phyloP scores from a whole-genome alignment of 2,888 invertebrate genomes.

The Lasioglossum vierecki region DNA sequence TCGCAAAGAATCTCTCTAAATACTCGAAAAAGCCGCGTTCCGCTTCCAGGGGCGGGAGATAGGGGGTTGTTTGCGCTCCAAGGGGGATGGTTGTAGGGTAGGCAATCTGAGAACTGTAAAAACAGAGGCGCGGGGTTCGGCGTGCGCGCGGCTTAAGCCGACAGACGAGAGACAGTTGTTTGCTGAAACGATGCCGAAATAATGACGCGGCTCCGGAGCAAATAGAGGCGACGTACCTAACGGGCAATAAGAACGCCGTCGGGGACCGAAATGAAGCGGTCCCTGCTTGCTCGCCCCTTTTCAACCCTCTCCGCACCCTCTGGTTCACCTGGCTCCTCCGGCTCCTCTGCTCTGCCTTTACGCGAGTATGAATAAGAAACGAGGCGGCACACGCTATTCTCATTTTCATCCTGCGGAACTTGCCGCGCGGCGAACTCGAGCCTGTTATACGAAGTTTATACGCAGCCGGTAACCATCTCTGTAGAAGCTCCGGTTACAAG shows the following conservation, averaged over 20 bases:
- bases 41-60: neutral
- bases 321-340: neutral
- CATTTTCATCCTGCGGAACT: constrained; percentile 62
- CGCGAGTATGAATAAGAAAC: constrained; percentile 67
- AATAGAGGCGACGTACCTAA: constrained; percentile 44
- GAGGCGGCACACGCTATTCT: constrained; percentile 61
- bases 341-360: constrained; percentile 25
- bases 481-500: constrained; percentile 58
- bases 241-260: constrained; percentile 52
- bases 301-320: neutral
- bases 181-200: constrained; percentile 47
- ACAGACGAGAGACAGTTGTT: constrained; percentile 52
- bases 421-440: constrained; percentile 55
- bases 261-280: constrained; percentile 51
- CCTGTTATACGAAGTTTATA: constrained; percentile 65
- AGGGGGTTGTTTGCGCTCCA: neutral
- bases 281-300: neutral
- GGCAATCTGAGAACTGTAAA: constrained; percentile 35
- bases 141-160: constrained; percentile 9
- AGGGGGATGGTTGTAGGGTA: neutral
- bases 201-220: constrained; percentile 37
- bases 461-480: constrained; percentile 58
- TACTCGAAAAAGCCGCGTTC: neutral
- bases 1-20: neutral
- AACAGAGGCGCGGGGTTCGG: constrained; percentile 18